phyloP scores from a whole-genome alignment of 2,888 invertebrate genomes.

The Hydrotaea cyrtoneurina region DNA sequence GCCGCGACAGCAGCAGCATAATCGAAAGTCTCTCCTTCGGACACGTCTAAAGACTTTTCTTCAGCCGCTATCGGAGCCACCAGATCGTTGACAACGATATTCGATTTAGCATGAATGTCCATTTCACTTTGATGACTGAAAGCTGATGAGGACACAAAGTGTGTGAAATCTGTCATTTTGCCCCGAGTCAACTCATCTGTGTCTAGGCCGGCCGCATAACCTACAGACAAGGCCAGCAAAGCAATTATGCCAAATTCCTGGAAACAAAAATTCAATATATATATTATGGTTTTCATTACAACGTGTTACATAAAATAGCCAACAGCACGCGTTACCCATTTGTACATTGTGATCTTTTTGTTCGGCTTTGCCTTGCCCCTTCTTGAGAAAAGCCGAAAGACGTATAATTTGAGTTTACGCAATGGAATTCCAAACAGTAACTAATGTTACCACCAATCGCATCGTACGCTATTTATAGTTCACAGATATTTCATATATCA shows the following conservation, averaged over 20 bases:
- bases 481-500: neutral
- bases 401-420: constrained; percentile 18
- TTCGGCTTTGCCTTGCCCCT: too few species aligned
- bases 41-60: neutral
- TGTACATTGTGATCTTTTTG: neutral
- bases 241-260: neutral
- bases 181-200: constrained; percentile 70
- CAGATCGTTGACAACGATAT: constrained; percentile 74
- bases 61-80: constrained; percentile 60
- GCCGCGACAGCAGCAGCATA: neutral
- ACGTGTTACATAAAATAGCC: neutral
- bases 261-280: neutral
- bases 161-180: constrained; percentile 70
- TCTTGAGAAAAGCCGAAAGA: too few species aligned
- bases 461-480: constrained; percentile 10
- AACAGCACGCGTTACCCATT: neutral
- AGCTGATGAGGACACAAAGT: constrained; percentile 76
- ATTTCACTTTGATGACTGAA: constrained; percentile 82
- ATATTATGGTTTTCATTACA: neutral
- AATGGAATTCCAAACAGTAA: constrained; percentile 28
- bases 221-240: neutral
- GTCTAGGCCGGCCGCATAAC: constrained; percentile 30
- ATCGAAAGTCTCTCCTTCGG: too few species aligned
- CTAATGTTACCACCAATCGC: neutral
- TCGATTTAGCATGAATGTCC: constrained; percentile 80